These are phyloP conservation scores for Myotis planiceps DNA, from an alignment of 2,797 vertebrate species.

Conservation along the genomic window DNA sequence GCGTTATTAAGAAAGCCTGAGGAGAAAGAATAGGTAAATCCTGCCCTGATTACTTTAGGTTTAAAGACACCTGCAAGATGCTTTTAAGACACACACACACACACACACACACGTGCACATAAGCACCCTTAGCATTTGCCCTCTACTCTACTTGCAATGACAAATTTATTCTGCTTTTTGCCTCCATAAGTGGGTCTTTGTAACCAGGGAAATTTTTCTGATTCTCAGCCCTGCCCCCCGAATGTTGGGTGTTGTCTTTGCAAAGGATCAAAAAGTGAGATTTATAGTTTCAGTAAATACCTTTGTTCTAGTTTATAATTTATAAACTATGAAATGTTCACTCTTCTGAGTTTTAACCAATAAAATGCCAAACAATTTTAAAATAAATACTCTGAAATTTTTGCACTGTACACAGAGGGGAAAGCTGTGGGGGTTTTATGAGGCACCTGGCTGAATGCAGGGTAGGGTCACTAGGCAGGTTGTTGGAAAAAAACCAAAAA, in stretches of 20 bases:
- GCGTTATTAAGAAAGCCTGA: background rate
- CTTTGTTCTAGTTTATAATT: conserved; percentile 35
- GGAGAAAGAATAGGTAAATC: background rate
- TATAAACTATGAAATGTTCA: conserved; percentile 39
- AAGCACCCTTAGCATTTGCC: background rate
- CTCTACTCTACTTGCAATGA: background rate
- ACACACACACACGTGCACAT: background rate
- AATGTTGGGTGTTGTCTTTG: background rate
- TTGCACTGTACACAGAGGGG: conserved; percentile 26
- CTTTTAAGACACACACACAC: background rate
- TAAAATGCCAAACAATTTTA: conserved; percentile 30
- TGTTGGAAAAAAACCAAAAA: background rate
- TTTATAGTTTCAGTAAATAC: conserved; percentile 30
- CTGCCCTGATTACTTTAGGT: background rate
- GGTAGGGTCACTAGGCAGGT: background rate
- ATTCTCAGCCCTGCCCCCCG: background rate
- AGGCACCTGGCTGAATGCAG: background rate
- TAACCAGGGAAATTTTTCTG: background rate
- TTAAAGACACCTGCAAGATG: background rate
- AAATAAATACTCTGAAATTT: conserved; percentile 11
- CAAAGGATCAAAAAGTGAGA: conserved; percentile 7
- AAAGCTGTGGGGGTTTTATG: background rate
- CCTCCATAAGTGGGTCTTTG: background rate
- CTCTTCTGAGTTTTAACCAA: conserved; percentile 4
- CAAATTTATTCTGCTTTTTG: background rate